phyloP scores from a whole-genome alignment of 1,140 invertebrate genomes.

The Sycophaga agraensis region DNA sequence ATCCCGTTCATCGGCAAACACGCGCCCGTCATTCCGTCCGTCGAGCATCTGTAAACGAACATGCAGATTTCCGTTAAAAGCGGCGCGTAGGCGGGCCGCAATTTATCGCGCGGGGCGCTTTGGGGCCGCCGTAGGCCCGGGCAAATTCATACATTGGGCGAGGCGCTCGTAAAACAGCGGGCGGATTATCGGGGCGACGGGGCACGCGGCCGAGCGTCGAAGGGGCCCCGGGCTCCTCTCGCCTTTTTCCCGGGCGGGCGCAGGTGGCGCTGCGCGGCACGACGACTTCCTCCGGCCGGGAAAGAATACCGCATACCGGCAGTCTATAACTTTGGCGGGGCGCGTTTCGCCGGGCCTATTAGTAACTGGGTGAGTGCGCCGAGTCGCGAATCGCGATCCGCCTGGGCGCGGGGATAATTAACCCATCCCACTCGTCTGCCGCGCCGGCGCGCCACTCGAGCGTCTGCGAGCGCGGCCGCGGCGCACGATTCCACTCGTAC shows the following conservation, averaged over 20 bases:
- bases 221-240: slow-evolving; percentile 2
- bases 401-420: slow-evolving; percentile 53
- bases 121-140: too few relatives aligned
- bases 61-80: slow-evolving; percentile 31
- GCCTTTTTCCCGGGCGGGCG: background rate
- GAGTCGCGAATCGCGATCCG: slow-evolving; percentile 34
- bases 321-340: slow-evolving; percentile 43
- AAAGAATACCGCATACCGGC: slow-evolving; percentile 42
- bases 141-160: slow-evolving; percentile 29
- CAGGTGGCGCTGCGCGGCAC: slow-evolving; percentile 1
- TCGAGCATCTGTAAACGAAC: slow-evolving; percentile 32
- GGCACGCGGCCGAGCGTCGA: slow-evolving; percentile 13
- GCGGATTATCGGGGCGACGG: slow-evolving; percentile 43
- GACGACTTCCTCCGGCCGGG: too few relatives aligned
- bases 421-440: slow-evolving; percentile 40
- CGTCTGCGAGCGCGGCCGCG: slow-evolving; percentile 8
- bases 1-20: slow-evolving; percentile 26
- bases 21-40: slow-evolving; percentile 30
- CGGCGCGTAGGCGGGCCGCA: slow-evolving; percentile 23
- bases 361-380: slow-evolving; percentile 5
- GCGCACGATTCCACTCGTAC: background rate
- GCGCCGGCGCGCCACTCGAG: background rate
- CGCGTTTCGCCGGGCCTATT: slow-evolving; percentile 17
- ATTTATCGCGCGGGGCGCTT: slow-evolving; percentile 35
- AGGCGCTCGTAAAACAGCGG: slow-evolving; percentile 47